Base-by-base conservation (phyloP, 2,888 invertebrate species). In the Zeuzera pyrina region DNA sequence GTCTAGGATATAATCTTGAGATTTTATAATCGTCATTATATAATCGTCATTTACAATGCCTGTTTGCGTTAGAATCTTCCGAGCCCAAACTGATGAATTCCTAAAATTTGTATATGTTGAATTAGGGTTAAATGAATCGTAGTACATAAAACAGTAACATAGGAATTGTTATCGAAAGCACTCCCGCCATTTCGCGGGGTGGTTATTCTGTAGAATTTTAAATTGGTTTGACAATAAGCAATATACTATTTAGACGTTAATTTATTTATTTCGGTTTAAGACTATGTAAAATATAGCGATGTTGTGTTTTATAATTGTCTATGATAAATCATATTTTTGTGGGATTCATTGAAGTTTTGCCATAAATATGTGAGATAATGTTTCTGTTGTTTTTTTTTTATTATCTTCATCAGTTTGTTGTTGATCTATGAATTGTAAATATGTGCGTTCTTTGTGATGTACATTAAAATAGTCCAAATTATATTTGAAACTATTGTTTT, bases 191-290 rank as follows among this genome's bases (percentile, higher is more conserved):
- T 6, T 14, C 24, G 10, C 31, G 27, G 38, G 26, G 35, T 33
- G 41, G 45, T 50, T 25, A 48, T 39, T 49, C 46, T 42, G 39
- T 62, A 59, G 61, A 51, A 44, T 53, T 66, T 70, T 66, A 57
- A 61, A 67, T 76, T 77, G 57, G 66, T 74, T 81, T 64, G 81
- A 81, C 79, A 79, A 78, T 79, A 81, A 81, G 79, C 71, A 64
- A 71, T 69, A 66, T 57, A 61, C 58, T 67, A 57, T 59, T 54
- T 76, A 77, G 74, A 68, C 49, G 59, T 57, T 78, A 62, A 74
- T 70, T 79, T 78, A 81, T 81, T 81, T 81, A 81, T 81, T 81
- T 79, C 66, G 74, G 61, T 72, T 66, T 81, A 81, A 70, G 79
- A 71, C 68, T 70, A 72, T 73, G 76, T 81, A 74, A 78, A 73